Base-by-base conservation (phyloP, 2,113 vertebrate species). In the Dicrurus megarhynchus region DNA sequence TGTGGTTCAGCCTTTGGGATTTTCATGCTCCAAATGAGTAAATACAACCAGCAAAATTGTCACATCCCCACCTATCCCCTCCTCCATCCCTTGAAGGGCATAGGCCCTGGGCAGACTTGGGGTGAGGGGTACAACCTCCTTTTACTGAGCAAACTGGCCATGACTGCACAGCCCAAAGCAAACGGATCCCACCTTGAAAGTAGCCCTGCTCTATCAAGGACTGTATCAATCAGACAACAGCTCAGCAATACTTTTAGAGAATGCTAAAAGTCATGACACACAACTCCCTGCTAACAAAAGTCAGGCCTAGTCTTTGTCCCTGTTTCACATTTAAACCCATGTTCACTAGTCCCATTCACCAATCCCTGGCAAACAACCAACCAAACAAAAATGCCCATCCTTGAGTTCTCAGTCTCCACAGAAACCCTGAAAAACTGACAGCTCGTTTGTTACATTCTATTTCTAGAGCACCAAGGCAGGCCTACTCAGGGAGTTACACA, bases 221-320 rank as follows among this genome's bases (percentile, higher is more conserved):
- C 50, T 46, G 14, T 17, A 59, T 30, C 42, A 74, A 59, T 5
- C 27, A 61, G 59, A 47, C 13, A 46, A 42, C 39, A 70, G 39
- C 75, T 92, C 90, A 86, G 46, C 55, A 57, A 28, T 18, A 26
- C 30, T 50, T 89, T 77, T 6, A 53, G 37, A 90, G 39, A 86
- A 60, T 0, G 2, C 30, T 23, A 8, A 16, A 47, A 83, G 49
- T 22, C 7, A 0, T 3, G 11, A 42, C 1, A 5, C 46, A 16
- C 30, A 70, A 15, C 21, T 49, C 39, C 44, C 32, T 3, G 22
- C 52, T 82, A 65, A 53, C 37, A 65, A 7, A 56, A 92, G 67
- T 16, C 52, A 78, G 24, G 39, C 19, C 69, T n/a, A 55, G 32
- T 59, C 37, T 87, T 70, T 26, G 23, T 24, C 47, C 50, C 11